Evolutionary conservation across 1,140 invertebrate genomes (phyloP), one percentile per base, ranked within the genome.

Genomic region (Drosophila sproati): DNA sequence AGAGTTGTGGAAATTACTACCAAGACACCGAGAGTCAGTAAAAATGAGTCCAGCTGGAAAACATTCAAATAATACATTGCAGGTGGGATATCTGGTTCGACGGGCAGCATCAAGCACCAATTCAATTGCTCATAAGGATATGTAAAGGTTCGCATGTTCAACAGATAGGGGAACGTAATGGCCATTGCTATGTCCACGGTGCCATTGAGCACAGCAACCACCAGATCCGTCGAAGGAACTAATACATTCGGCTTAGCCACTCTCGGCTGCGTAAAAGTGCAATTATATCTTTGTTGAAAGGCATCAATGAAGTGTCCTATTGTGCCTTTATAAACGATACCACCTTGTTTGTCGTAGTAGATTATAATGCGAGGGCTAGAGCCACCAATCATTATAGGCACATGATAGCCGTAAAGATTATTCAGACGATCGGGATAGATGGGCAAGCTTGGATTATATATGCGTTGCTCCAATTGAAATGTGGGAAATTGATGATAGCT

Each of bases 111-210:
- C 0, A 92, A 20, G 20, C 91, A 92, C 76, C 77, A 92, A 35
- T 89, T 75, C 47, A 83, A 31, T 20, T 78, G 81, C 34, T 92
- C 91, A 6, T 79, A 91, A 0, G 91, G 87, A 57, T 92, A 92
- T 0, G 75, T 68, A 3, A 68, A 92, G 0, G 79, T 77, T 2
- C 43, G 51, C 3, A 69, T 29, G 1, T 47, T 34, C 0, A 82
- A 69, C 6, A 78, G 69, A 0, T 72, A 47, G 0, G 91, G 91
- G 31, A 77, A 91, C 0, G 90, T 91, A 8, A 87, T 12, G 0
- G 57, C 73, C 43, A 82, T 54, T 0, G 91, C 91, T 4, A 92
- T 77, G 2, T 92, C 91, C 5, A 87, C 87, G 3, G 78, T 70
- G 4, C 75, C 62, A 43, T 92, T 91, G 2, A 54, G 56, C 2